phyloP scores from a whole-genome alignment of 1,140 invertebrate species.

The Papilio machaon region DNA sequence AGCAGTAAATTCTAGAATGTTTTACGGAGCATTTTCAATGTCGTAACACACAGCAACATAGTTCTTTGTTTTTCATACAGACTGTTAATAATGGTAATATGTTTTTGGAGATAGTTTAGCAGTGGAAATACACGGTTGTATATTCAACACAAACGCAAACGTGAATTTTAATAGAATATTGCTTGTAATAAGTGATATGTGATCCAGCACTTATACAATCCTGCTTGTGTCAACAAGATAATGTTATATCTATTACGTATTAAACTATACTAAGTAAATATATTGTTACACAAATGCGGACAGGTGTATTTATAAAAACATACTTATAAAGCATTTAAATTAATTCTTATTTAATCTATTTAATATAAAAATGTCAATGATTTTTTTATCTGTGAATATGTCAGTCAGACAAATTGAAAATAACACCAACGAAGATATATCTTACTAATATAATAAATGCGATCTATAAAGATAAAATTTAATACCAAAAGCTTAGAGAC shows the following conservation, averaged over 20 bases:
- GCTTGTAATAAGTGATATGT: neutral
- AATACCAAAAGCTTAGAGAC: neutral
- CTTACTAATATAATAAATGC: no score
- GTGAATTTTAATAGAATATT: neutral
- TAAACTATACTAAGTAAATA: neutral
- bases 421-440: neutral
- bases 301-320: neutral
- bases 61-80: neutral
- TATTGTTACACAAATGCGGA: neutral
- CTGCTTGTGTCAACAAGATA: neutral
- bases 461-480: neutral
- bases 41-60: neutral
- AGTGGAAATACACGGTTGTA: neutral
- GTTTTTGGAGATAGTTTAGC: neutral
- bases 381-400: neutral
- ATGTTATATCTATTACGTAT: constrained; percentile 12
- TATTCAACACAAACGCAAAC: neutral
- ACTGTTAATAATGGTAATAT: neutral
- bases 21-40: neutral
- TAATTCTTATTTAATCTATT: neutral
- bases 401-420: neutral
- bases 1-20: no score
- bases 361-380: neutral
- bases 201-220: constrained; percentile 3
- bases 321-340: neutral